phyloP scores from a whole-genome alignment of 2,888 invertebrate species.

The Mesoligia furuncula region DNA sequence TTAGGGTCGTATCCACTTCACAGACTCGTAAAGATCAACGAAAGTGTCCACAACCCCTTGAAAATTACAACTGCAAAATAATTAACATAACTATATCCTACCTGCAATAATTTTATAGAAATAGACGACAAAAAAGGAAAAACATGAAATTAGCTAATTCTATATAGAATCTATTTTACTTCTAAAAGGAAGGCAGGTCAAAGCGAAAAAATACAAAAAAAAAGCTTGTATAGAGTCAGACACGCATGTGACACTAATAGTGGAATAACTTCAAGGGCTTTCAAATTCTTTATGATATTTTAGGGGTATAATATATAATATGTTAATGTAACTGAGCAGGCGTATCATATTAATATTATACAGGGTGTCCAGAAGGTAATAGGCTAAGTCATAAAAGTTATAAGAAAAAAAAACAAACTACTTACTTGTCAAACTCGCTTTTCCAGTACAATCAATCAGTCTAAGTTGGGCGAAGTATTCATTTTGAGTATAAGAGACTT shows the following conservation, averaged over 20 bases:
- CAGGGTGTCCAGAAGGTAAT: too few relatives aligned
- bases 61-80: slow-evolving; percentile 14
- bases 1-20: slow-evolving; percentile 26
- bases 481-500: too few relatives aligned
- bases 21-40: slow-evolving; percentile 37
- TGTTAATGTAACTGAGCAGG: neutral
- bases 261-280: slow-evolving; percentile 35
- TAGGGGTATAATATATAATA: too few relatives aligned
- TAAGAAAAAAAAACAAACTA: too few relatives aligned
- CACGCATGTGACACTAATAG: slow-evolving; percentile 28
- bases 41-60: neutral
- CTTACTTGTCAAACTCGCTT: too few relatives aligned
- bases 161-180: slow-evolving; percentile 2
- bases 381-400: too few relatives aligned
- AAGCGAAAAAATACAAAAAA: slow-evolving; percentile 9
- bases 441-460: too few relatives aligned
- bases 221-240: slow-evolving; percentile 6
- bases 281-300: slow-evolving; percentile 15
- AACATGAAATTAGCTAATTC: slow-evolving; percentile 8
- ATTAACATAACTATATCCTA: neutral
- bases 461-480: too few relatives aligned
- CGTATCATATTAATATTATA: neutral
- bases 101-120: neutral
- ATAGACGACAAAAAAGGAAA: neutral
- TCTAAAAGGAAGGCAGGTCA: slow-evolving; percentile 34